Percentiles rank a stretch among this genome's conserved stretches.
Conservation (phyloP, 2,113 vertebrate genomes). For the Tetrax tetrax region DNA sequence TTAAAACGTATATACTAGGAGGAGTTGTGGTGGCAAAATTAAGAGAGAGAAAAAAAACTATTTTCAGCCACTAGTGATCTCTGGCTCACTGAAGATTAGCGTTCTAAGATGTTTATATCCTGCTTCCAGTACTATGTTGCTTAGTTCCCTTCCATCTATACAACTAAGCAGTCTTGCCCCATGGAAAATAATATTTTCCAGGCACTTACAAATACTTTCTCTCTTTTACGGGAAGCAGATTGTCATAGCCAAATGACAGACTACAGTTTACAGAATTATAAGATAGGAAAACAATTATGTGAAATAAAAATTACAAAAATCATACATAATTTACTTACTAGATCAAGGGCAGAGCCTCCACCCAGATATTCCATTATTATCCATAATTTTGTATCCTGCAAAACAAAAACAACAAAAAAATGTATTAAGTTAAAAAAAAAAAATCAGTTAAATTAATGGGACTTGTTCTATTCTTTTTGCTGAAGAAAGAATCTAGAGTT, state of each 20-base stretch:
- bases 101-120: not conserved
- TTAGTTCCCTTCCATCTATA: constrained; percentile 25
- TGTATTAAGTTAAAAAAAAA: not conserved
- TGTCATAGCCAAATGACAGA: not conserved
- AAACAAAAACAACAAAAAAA: constrained; percentile 39
- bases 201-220: not conserved
- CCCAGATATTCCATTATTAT: constrained; percentile 98
- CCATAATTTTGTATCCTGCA: constrained; percentile 95
- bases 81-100: not conserved
- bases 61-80: not conserved
- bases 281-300: not conserved
- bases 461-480: not conserved
- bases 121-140: constrained; percentile 12
- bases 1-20: not conserved
- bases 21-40: not conserved
- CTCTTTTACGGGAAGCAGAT: not conserved
- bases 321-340: constrained; percentile 79
- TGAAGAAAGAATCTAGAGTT: not conserved
- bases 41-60: not conserved
- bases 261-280: not conserved
- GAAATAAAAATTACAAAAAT: not conserved
- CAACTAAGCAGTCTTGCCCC: constrained; percentile 4
- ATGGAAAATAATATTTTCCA: constrained; percentile 15
- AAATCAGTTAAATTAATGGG: not conserved
- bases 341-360: constrained; percentile 93